Conservation (phyloP, 2,797 vertebrate genomes). For the Synaphobranchus kaupii region DNA sequence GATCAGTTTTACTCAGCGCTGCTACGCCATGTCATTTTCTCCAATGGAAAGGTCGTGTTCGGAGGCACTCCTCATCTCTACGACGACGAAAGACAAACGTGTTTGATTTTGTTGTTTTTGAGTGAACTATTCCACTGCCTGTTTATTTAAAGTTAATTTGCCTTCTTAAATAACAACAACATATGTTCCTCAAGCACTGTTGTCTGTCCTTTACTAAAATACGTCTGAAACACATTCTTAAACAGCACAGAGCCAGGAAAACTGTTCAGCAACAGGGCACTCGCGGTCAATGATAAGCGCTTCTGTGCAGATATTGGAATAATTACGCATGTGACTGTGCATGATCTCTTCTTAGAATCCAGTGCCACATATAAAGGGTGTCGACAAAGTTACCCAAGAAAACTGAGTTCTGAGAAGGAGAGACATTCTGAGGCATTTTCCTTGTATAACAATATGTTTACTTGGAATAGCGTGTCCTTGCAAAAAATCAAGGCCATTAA, state of each 20-base stretch:
- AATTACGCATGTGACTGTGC: neutral
- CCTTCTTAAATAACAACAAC: neutral
- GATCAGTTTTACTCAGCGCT: neutral
- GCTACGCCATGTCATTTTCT: neutral
- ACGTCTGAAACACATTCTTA: neutral
- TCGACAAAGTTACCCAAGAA: neutral
- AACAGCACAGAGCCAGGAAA: neutral
- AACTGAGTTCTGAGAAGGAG: neutral
- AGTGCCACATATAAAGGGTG: neutral
- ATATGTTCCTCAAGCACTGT: neutral
- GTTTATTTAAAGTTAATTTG: neutral
- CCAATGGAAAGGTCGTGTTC: neutral
- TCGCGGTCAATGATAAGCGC: neutral
- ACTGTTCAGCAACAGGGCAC: neutral
- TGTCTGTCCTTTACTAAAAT: neutral
- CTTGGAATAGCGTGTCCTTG: neutral
- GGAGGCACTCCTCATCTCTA: neutral
- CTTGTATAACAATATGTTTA: neutral
- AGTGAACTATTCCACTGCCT: neutral
- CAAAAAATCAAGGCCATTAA: neutral
- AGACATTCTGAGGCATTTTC: neutral
- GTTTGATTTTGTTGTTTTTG: neutral
- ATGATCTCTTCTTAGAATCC: neutral
- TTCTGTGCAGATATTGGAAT: neutral
- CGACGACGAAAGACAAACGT: neutral